A percentile compares a stretch with the other conserved stretches of the same genome.
These are phyloP conservation scores for Phoxinus phoxinus DNA, from an alignment of 2,113 vertebrate genomes.

Conservation along the genomic window DNA sequence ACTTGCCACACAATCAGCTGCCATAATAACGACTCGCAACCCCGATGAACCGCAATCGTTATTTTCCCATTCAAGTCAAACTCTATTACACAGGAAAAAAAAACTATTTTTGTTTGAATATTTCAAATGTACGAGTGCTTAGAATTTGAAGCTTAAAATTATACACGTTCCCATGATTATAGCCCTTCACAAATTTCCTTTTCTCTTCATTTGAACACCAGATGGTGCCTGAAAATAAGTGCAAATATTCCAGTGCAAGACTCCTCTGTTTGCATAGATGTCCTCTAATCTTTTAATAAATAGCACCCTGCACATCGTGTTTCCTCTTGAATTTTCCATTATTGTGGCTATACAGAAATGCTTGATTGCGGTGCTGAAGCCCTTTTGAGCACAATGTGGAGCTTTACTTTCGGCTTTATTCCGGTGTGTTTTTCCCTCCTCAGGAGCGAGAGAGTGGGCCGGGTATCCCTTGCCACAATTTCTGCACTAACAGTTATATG, in stretches of 20 bases:
- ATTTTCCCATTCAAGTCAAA: constrained; percentile 14
- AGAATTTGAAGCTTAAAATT: constrained; percentile 36
- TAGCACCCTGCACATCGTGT: neutral
- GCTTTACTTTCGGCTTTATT: constrained; percentile 3
- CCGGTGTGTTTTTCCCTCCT: neutral
- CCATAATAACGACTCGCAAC: constrained; percentile 29
- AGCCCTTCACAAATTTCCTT: neutral
- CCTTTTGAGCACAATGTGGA: constrained; percentile 9
- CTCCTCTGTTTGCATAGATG: constrained; percentile 19
- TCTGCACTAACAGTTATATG: constrained; percentile 28
- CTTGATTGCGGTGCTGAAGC: constrained; percentile 38
- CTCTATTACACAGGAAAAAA: constrained; percentile 9
- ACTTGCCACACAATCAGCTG: constrained; percentile 18
- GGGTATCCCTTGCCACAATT: neutral
- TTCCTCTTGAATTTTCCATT: constrained; percentile 32
- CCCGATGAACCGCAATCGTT: neutral
- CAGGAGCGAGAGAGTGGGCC: neutral
- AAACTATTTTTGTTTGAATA: neutral
- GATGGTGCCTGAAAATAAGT: constrained; percentile 6
- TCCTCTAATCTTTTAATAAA: constrained; percentile 46
- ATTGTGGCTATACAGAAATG: constrained; percentile 4
- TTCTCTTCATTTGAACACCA: constrained; percentile 11
- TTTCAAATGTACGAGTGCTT: constrained; percentile 1
- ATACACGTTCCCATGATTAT: constrained; percentile 8
- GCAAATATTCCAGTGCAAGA: constrained; percentile 6